A percentile compares a stretch with the other conserved stretches of the same genome.
Evolutionary conservation across 2,797 vertebrate genomes (phyloP).

Genomic region (Xenopus petersii): DNA sequence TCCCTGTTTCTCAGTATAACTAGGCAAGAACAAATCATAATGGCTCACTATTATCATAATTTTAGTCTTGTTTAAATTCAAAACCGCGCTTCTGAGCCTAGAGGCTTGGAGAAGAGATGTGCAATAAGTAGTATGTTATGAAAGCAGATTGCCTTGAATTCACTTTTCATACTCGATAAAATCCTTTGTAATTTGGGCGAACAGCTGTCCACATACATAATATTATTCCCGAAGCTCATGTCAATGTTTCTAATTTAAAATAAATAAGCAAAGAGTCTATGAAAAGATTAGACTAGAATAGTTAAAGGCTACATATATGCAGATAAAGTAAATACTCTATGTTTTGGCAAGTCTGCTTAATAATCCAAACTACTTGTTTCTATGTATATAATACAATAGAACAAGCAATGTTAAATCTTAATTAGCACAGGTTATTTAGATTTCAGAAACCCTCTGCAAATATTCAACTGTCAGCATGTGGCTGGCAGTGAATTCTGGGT

Average conservation of each 20-base stretch:
- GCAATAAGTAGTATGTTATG: conserved; percentile 55
- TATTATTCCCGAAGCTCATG: conserved; percentile 55
- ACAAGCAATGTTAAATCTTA: no score
- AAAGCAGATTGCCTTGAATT: conserved; percentile 58
- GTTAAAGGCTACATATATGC: no score
- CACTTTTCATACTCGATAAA: conserved; percentile 59
- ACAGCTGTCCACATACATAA: conserved; percentile 55
- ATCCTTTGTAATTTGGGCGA: conserved; percentile 58
- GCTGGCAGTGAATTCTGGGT: no score
- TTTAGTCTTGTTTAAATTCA: conserved; percentile 65
- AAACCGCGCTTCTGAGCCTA: conserved; percentile 55
- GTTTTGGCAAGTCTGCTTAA: no score
- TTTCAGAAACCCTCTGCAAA: no score
- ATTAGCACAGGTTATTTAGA: no score
- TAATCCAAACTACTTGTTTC: no score
- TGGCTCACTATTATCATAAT: conserved; percentile 56
- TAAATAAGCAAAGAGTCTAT: conserved; percentile 47
- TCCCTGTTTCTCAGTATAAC: conserved; percentile 50
- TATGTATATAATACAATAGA: no score
- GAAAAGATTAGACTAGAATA: conserved; percentile 17
- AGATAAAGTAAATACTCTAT: no score
- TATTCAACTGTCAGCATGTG: no score
- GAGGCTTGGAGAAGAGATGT: conserved; percentile 54
- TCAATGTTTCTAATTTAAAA: conserved; percentile 58
- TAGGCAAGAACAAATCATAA: conserved; percentile 52